phyloP scores from a whole-genome alignment of 2,113 vertebrate species.

The Gopherus flavomarginatus region DNA sequence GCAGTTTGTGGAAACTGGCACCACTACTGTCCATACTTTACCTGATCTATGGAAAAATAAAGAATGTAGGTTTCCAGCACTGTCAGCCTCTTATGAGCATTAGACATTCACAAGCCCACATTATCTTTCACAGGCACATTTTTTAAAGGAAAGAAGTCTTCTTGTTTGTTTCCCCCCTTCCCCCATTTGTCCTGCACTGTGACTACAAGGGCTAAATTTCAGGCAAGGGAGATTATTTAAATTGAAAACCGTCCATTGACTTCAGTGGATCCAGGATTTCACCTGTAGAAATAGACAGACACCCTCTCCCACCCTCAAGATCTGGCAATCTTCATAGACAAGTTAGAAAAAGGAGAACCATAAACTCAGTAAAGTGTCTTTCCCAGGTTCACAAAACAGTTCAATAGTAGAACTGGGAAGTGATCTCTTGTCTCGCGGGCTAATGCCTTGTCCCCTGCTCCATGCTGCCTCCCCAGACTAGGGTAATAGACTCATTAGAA shows the following conservation, averaged over 20 bases:
- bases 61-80: not conserved
- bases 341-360: not conserved
- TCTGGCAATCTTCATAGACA: not conserved
- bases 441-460: not conserved
- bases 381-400: not conserved
- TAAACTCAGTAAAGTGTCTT: not conserved
- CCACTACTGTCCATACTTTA: not conserved
- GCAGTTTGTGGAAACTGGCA: not conserved
- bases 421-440: rapidly evolving
- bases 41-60: not conserved
- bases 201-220: not conserved
- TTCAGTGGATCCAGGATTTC: not conserved
- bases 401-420: not conserved
- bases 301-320: not conserved
- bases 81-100: not conserved
- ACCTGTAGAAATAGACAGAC: not conserved
- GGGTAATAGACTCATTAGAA: not conserved
- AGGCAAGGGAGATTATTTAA: not conserved
- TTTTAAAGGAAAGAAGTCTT: not conserved
- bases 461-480: not conserved
- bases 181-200: not conserved
- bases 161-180: not conserved
- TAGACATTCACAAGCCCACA: not conserved
- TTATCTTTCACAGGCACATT: not conserved
- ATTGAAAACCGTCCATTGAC: not conserved